Evolutionary conservation across 2,797 vertebrate genomes (phyloP).

Genomic region (Aldrovandia affinis): DNA sequence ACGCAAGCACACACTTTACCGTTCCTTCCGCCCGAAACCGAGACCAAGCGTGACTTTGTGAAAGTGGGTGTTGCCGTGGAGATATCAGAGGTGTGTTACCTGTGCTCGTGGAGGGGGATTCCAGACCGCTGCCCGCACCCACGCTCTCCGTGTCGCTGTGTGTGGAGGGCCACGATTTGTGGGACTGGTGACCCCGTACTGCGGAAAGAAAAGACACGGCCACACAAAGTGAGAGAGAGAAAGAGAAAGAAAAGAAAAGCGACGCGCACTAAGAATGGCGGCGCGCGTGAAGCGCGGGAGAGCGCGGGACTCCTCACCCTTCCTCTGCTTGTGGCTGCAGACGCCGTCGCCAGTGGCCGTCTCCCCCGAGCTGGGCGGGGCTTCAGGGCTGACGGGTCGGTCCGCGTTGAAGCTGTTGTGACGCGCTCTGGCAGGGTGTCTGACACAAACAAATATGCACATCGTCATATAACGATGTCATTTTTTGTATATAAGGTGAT

Average conservation of each 20-base stretch:
- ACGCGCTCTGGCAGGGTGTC: conserved; percentile 67
- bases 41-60: no score
- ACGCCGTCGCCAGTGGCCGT: conserved; percentile 42
- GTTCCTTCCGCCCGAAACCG: background rate
- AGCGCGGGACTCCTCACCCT: conserved; percentile 68
- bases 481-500: no score
- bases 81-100: no score
- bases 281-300: background rate
- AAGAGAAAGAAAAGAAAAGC: no score
- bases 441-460: conserved; percentile 39
- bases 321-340: conserved; percentile 61
- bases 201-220: conserved; percentile 17
- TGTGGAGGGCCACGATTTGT: conserved; percentile 91
- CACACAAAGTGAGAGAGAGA: background rate
- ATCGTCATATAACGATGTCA: background rate
- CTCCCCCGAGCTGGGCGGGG: conserved; percentile 54
- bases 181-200: conserved; percentile 84
- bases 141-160: conserved; percentile 76
- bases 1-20: background rate
- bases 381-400: conserved; percentile 51
- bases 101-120: conserved; percentile 69
- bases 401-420: conserved; percentile 82
- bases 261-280: background rate
- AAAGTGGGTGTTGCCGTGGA: no score
- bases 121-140: conserved; percentile 68